A percentile compares a stretch with the other conserved stretches of the same genome.
Evolutionary conservation across 1,140 invertebrate genomes (phyloP).

Genomic region (Ridgeia piscesae): DNA sequence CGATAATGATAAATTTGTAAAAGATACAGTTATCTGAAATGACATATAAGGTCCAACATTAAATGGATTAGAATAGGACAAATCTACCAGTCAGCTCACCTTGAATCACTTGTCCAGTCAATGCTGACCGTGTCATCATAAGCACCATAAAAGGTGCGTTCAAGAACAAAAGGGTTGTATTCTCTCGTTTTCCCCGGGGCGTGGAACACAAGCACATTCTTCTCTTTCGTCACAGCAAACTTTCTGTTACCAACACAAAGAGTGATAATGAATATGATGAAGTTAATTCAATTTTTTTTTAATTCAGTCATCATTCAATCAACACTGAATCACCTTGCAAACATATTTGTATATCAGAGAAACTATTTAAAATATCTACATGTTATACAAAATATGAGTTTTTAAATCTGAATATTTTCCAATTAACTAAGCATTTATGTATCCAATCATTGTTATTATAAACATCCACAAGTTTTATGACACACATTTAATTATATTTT

Average conservation of each 20-base stretch:
- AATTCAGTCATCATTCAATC: not conserved
- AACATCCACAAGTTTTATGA: too few relatives aligned
- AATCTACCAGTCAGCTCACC: conserved; percentile 33
- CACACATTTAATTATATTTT: too few relatives aligned
- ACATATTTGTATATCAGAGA: not conserved
- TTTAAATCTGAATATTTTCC: not conserved
- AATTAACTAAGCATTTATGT: too few relatives aligned
- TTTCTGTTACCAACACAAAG: conserved; percentile 57
- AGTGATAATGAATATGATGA: not conserved
- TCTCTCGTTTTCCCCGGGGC: conserved; percentile 79
- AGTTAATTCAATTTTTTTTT: too few relatives aligned
- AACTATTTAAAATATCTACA: not conserved
- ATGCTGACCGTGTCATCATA: conserved; percentile 81
- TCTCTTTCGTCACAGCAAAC: conserved; percentile 85
- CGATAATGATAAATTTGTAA: not conserved
- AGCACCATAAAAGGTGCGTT: conserved; percentile 76
- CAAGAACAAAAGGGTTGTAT: conserved; percentile 86
- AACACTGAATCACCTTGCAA: not conserved
- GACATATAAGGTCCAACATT: not conserved
- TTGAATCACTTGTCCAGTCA: conserved; percentile 90
- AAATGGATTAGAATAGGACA: not conserved
- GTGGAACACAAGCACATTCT: conserved; percentile 84
- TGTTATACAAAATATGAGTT: not conserved
- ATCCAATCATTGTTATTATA: too few relatives aligned
- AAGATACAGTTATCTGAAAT: not conserved